Evolutionary conservation across 1,140 invertebrate species (phyloP), one percentile per base, ranked within the genome.

Genomic region (Goniozus legneri): DNA sequence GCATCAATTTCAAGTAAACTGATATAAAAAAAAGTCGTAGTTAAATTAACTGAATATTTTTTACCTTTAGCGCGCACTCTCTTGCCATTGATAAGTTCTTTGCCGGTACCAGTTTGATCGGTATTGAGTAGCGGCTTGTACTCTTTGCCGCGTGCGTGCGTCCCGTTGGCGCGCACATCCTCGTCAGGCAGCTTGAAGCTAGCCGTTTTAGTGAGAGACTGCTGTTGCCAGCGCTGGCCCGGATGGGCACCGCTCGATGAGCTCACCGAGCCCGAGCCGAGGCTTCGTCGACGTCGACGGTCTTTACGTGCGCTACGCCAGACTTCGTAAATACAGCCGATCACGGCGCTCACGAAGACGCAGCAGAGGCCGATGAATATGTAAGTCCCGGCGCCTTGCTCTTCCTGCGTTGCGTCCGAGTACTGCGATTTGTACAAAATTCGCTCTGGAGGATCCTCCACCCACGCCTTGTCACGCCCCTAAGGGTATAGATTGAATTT

Each of bases 381-480:
- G 52, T 89, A 82, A 66, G 86, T 84, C 30, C 77, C 79, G 0
- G 85, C 84, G 34, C 82, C 84, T 56, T 90, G 86, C 67, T 90
- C 87, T 64, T 89, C 84, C 31, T 83, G 79, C 7, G 86, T 84
- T 4, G 82, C 79, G 51, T 84, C 81, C 3, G 83, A 80, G 65
- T 87, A 85, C 15, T 83, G 73, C 3, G 86, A 85, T 59, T 85
- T 85, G 64, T 90, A 91, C 0, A 84, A 77, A 13, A 84, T 79
- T 16, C 83, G 79, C 21, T 83, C 83, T 1, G 88, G 88, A 12
- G 87, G 86, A 64, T 91, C 88, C 67, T 87, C 85, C 1, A 86
- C 86, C 88, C 89, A 91, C 0, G 83, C 83, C 58, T 84, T 84
- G 22, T 89, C 86, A 18, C 81, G 80, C 38, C 81, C 85, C 84